These are phyloP conservation scores for Drosophila conformis DNA, from an alignment of 2,888 invertebrate species.

Conservation along the genomic window DNA sequence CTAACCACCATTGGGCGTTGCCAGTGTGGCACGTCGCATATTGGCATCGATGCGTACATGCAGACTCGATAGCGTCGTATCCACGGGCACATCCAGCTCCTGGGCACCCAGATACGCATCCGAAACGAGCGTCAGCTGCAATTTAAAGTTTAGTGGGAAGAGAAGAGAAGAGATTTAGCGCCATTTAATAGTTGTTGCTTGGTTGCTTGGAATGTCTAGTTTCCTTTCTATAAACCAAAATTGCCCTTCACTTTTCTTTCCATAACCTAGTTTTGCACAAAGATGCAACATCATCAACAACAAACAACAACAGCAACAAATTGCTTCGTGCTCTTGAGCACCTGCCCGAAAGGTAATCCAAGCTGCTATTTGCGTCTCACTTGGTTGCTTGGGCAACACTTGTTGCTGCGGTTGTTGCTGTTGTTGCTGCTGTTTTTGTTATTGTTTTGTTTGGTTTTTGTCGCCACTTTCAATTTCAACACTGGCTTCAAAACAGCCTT, in stretches of 20 bases:
- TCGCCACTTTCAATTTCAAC: conserved; percentile 75
- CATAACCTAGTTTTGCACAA: conserved; percentile 80
- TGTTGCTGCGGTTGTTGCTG: conserved; percentile 35
- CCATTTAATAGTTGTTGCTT: conserved; percentile 11
- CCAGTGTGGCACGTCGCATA: conserved; percentile 82
- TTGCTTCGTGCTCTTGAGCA: conserved; percentile 68
- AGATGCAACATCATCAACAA: conserved; percentile 76
- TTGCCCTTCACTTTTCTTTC: conserved; percentile 80
- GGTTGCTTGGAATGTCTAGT: conserved; percentile 50
- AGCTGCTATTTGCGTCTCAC: conserved; percentile 73
- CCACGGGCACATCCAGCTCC: conserved; percentile 83
- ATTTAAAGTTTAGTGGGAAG: conserved; percentile 7
- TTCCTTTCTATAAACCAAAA: conserved; percentile 76
- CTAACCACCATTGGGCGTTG: conserved; percentile 85
- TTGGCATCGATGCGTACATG: conserved; percentile 84
- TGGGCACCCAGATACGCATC: conserved; percentile 82
- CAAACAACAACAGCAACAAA: conserved; percentile 39
- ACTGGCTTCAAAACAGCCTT: conserved; percentile 45
- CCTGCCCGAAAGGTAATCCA: conserved; percentile 75
- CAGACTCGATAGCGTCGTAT: conserved; percentile 83
- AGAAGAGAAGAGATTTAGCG: conserved; percentile 16
- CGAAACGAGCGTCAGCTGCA: conserved; percentile 74
- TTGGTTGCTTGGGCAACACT: conserved; percentile 75
- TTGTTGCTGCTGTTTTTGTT: conserved; percentile 11
- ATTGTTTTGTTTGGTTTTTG: conserved; percentile 18